phyloP scores from a whole-genome alignment of 2,888 invertebrate genomes.

The Drosophila rubida region DNA sequence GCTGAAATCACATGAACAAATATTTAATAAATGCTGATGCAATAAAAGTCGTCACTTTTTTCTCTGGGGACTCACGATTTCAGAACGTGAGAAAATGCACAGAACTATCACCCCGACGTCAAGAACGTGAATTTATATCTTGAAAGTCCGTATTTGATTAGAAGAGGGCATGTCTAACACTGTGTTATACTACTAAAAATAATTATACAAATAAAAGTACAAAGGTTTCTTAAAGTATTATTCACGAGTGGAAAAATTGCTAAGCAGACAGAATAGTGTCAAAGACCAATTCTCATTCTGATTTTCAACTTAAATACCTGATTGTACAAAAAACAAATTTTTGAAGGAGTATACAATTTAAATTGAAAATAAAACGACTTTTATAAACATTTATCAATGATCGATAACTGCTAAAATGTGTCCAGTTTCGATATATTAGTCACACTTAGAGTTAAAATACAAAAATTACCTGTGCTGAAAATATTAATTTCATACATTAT shows the following conservation, averaged over 20 bases:
- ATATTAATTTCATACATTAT: too few relatives aligned
- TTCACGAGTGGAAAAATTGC: too few relatives aligned
- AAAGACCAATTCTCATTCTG: too few relatives aligned
- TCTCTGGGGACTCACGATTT: slow-evolving; percentile 9
- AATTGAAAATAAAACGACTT: slow-evolving; percentile 16
- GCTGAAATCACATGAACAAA: slow-evolving; percentile 18
- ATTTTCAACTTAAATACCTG: too few relatives aligned
- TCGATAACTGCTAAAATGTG: slow-evolving; percentile 4
- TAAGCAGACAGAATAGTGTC: too few relatives aligned
- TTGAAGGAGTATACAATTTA: slow-evolving; percentile 10
- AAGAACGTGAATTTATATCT: neutral
- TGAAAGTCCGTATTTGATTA: neutral
- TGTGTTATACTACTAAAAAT: neutral
- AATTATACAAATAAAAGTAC: neutral
- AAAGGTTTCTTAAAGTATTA: neutral
- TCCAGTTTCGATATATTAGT: neutral
- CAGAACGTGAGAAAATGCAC: slow-evolving; percentile 20
- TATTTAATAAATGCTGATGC: neutral
- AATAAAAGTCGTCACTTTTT: slow-evolving; percentile 5
- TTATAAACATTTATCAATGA: neutral
- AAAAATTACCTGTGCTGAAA: too few relatives aligned
- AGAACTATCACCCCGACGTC: neutral
- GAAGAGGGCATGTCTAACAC: neutral
- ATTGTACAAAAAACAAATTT: too few relatives aligned
- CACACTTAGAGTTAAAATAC: too few relatives aligned